Conservation (phyloP, 2,797 vertebrate genomes). For the Etheostoma perlongum region DNA sequence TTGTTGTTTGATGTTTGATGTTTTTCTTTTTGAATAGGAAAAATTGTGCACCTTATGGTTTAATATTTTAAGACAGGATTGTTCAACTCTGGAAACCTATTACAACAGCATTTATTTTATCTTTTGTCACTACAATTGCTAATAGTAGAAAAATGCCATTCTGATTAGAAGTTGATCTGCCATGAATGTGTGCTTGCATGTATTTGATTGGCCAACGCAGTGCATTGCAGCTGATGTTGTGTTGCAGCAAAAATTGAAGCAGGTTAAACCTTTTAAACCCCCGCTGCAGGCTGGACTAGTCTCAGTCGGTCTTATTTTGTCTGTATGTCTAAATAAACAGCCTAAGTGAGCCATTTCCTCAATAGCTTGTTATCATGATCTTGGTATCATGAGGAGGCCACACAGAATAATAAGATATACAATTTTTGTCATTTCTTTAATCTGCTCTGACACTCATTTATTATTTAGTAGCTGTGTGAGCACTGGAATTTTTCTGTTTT, state of each 20-base stretch:
- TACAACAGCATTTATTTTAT: neutral
- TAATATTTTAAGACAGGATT: neutral
- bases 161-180: neutral
- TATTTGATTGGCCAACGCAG: no score
- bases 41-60: no score
- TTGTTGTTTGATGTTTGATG: no score
- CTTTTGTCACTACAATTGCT: neutral
- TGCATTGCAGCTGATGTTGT: no score
- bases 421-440: neutral
- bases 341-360: neutral
- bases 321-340: neutral
- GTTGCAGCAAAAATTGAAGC: no score
- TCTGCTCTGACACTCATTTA: neutral
- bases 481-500: neutral
- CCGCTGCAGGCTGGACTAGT: no score
- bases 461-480: neutral
- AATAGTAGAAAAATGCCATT: neutral
- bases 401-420: neutral
- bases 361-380: neutral
- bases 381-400: neutral
- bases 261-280: no score
- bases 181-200: no score
- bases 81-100: neutral
- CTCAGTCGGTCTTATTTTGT: no score
- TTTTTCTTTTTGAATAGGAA: neutral